A percentile compares a stretch with the other conserved stretches of the same genome.
phyloP scores from a whole-genome alignment of 2,888 invertebrate species.

The Drosophila melanocephala region DNA sequence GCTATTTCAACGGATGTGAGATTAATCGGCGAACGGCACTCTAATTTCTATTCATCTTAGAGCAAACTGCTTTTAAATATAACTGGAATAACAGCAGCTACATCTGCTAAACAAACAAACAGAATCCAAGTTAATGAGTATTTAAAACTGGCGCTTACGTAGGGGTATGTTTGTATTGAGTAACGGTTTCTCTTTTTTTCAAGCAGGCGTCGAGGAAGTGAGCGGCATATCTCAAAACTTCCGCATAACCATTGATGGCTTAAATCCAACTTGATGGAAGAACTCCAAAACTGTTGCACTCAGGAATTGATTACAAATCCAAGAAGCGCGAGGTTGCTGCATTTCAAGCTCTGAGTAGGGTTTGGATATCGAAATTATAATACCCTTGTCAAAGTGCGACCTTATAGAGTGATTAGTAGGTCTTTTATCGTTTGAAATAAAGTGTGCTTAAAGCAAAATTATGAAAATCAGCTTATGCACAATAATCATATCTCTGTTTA shows the following conservation, averaged over 20 bases:
- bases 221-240: conserved; percentile 52
- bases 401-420: background rate
- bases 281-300: conserved; percentile 11
- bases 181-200: background rate
- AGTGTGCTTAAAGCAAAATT: background rate
- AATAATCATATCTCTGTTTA: background rate
- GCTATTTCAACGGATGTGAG: conserved; percentile 44
- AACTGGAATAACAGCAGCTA: conserved; percentile 53
- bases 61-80: conserved; percentile 58
- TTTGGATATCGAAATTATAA: background rate
- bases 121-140: background rate
- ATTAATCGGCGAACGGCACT: conserved; percentile 63
- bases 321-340: conserved; percentile 35
- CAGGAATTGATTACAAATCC: conserved; percentile 25
- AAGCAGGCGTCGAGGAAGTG: conserved; percentile 50
- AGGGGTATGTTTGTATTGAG: background rate
- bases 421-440: background rate
- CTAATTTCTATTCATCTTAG: conserved; percentile 33
- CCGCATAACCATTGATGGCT: conserved; percentile 46
- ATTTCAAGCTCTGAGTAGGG: background rate
- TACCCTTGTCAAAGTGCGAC: conserved; percentile 3
- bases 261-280: conserved; percentile 27
- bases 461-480: background rate
- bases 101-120: conserved; percentile 14
- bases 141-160: background rate